These are phyloP conservation scores for Vombatus ursinus DNA, from an alignment of 2,113 vertebrate genomes.

Conservation along the genomic window DNA sequence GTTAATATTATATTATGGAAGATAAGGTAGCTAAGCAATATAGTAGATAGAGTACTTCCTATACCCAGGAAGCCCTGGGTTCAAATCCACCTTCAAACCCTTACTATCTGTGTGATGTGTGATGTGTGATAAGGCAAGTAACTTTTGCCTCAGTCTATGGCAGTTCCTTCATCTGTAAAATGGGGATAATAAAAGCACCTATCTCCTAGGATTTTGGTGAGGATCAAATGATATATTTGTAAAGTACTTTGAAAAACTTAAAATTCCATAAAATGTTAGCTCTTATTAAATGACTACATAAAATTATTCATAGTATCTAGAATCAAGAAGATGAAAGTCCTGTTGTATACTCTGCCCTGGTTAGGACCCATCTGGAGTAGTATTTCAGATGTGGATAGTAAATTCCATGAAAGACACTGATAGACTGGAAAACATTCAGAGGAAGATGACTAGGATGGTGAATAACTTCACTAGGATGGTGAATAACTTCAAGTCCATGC, in stretches of 20 bases:
- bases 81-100: not conserved
- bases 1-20: not conserved
- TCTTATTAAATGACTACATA: not conserved
- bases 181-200: not conserved
- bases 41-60: not conserved
- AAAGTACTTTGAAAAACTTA: not conserved
- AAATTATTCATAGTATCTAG: not conserved
- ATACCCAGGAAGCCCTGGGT: not conserved
- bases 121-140: not conserved
- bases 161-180: not conserved
- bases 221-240: too few relatives aligned
- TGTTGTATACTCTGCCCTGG: too few relatives aligned
- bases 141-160: not conserved
- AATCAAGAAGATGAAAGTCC: not conserved
- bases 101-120: not conserved
- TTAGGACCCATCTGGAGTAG: not conserved
- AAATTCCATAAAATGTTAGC: not conserved
- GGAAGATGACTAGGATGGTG: not conserved
- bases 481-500: not conserved
- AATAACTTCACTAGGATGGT: not conserved
- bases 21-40: not conserved
- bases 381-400: not conserved
- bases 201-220: too few relatives aligned
- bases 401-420: not conserved
- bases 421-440: not conserved